phyloP scores from a whole-genome alignment of 1,140 invertebrate species.

The Lepidurus arcticus region DNA sequence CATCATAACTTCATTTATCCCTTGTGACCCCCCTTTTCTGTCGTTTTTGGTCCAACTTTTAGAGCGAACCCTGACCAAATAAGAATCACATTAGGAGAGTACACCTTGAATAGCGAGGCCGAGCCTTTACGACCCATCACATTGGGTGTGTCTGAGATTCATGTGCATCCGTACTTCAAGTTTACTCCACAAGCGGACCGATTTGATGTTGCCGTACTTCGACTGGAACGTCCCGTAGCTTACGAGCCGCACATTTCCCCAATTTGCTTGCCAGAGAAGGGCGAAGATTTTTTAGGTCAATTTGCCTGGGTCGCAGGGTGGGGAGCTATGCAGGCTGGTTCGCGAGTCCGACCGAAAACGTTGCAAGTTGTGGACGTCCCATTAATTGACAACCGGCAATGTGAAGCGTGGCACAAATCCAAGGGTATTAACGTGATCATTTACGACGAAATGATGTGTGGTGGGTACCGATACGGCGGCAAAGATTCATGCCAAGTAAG shows the following conservation, averaged over 20 bases:
- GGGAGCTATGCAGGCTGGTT: constrained; percentile 81
- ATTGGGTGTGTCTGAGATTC: constrained; percentile 78
- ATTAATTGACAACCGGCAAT: constrained; percentile 78
- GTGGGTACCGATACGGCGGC: constrained; percentile 84
- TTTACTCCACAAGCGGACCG: constrained; percentile 80
- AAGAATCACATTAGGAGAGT: constrained; percentile 85
- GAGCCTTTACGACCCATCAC: constrained; percentile 84
- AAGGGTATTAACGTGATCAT: constrained; percentile 82
- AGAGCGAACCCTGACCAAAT: constrained; percentile 81
- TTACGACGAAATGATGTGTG: constrained; percentile 95
- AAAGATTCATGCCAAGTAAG: constrained; percentile 71
- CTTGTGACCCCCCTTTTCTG: constrained; percentile 32
- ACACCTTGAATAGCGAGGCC: constrained; percentile 85
- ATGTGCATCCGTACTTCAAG: constrained; percentile 90
- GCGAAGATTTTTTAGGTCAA: constrained; percentile 80
- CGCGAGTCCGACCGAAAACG: constrained; percentile 77
- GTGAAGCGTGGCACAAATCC: constrained; percentile 61
- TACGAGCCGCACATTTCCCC: constrained; percentile 87
- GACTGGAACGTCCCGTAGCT: constrained; percentile 77
- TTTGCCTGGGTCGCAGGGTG: constrained; percentile 89
- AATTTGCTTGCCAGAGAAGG: constrained; percentile 85
- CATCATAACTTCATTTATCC: background rate
- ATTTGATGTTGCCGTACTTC: constrained; percentile 86
- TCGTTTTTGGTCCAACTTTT: constrained; percentile 33
- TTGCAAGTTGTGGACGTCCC: constrained; percentile 88